Evolutionary conservation across 53 echinoderm and acorn worm genomes (phyloP).

Genomic region (Echinarachnius parma): DNA sequence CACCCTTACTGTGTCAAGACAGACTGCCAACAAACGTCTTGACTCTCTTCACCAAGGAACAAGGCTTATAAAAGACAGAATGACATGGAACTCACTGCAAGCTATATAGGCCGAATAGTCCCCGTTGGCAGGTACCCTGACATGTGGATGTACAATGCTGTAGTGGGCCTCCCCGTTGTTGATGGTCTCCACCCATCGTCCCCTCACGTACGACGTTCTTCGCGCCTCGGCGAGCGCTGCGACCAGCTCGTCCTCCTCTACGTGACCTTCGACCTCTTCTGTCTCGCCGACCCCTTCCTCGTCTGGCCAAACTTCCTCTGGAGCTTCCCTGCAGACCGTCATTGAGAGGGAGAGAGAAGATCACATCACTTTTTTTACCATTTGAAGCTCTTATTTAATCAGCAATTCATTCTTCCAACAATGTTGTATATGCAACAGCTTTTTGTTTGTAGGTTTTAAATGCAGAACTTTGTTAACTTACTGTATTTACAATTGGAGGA

Average conservation of each 20-base stretch:
- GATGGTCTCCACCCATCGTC: constrained; percentile 91
- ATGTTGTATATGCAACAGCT: too few relatives aligned
- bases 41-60: too few relatives aligned
- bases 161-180: constrained; percentile 87
- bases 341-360: too few relatives aligned
- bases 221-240: constrained; percentile 87
- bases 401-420: too few relatives aligned
- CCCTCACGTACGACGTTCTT: constrained; percentile 76
- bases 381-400: too few relatives aligned
- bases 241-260: constrained; percentile 55
- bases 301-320: constrained; percentile 15
- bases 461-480: too few relatives aligned
- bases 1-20: too few relatives aligned
- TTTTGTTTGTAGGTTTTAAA: too few relatives aligned
- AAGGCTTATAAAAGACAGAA: too few relatives aligned
- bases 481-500: too few relatives aligned
- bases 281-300: neutral
- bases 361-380: too few relatives aligned
- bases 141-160: constrained; percentile 78
- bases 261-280: constrained; percentile 39
- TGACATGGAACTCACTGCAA: constrained; percentile 91
- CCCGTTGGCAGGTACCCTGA: constrained; percentile 83
- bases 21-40: too few relatives aligned
- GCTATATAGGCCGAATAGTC: constrained; percentile 90
- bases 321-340: neutral